These are phyloP conservation scores for Nebria salina DNA, from an alignment of 2,888 invertebrate species.

Conservation along the genomic window DNA sequence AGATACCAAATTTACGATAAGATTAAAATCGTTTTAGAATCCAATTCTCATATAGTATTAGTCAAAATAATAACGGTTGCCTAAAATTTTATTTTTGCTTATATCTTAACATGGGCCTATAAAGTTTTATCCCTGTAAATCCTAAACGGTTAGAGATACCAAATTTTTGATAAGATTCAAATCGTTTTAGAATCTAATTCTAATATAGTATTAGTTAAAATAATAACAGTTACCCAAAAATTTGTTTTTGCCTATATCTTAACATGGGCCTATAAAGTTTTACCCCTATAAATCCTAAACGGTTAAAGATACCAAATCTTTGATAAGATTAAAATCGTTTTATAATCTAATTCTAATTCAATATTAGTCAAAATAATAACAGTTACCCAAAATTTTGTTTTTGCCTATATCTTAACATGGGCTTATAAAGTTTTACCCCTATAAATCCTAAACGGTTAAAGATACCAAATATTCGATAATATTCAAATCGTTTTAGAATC, in stretches of 20 bases:
- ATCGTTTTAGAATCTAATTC: not conserved
- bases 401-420: slow-evolving; percentile 5
- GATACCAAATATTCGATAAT: not conserved
- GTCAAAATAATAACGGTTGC: not conserved
- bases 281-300: not conserved
- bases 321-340: not conserved
- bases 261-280: not conserved
- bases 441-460: not conserved
- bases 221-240: not conserved
- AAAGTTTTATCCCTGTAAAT: not conserved
- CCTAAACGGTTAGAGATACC: not conserved
- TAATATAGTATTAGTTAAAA: not conserved
- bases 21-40: not conserved
- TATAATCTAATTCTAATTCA: not conserved
- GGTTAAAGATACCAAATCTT: not conserved
- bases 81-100: slow-evolving; percentile 5
- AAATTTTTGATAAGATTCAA: not conserved
- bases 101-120: not conserved
- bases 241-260: not conserved
- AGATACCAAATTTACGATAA: not conserved
- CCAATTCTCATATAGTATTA: not conserved
- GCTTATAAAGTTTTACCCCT: not conserved
- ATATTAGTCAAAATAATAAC: not conserved
- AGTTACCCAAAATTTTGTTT: not conserved
- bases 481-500: not conserved